Base-by-base conservation (phyloP, 2,888 invertebrate species). In the Nymphalis c-album region DNA sequence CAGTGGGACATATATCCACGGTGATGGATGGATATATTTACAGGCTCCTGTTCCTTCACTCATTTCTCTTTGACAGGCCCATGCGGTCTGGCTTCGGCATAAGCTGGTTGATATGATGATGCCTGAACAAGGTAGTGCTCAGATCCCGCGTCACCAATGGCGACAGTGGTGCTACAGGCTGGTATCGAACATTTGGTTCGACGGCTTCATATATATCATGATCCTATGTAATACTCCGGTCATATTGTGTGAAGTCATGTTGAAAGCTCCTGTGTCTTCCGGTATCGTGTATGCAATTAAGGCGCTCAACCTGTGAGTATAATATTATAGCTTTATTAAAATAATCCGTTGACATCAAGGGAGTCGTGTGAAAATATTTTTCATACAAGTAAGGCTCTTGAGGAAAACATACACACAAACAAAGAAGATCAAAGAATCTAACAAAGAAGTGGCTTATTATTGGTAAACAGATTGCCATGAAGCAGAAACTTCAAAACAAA, bases 161-260 rank as follows among this genome's bases (percentile, higher is more conserved):
- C 78, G 93, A 0, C 85, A 85, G 46, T 73, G 75, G 18, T 92
- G 90, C 74, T 87, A 88, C 77, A 73, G 81, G 2, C 40, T 92
- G 0, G 82, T 88, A 4, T 83, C 82, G 17, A 87, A 80, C 69
- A 69, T 85, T 0, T 92, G 90, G 89, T 88, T 94, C 79, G 93
- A 93, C 71, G 75, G 79, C 0, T 86, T 88, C 74, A 90, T 91
- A 10, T 91, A 91, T 74, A 16, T 88, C 16, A 82, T 85, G 79
- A 91, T 91, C 58, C 74, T 91, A 16, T 85, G 84, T 69, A 91
- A 91, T 72, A 91, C 90, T 0, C 91, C 91, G 0, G 89, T 91
- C 0, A 90, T 91, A 69, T 71, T 91, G 22, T 85, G 84, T 68
- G 91, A 91, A 71, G 91, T 91, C 48, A 74, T 80, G 0, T 46